Evolutionary conservation across 2,113 vertebrate species (phyloP).

Genomic region (Neoarius graeffei): DNA sequence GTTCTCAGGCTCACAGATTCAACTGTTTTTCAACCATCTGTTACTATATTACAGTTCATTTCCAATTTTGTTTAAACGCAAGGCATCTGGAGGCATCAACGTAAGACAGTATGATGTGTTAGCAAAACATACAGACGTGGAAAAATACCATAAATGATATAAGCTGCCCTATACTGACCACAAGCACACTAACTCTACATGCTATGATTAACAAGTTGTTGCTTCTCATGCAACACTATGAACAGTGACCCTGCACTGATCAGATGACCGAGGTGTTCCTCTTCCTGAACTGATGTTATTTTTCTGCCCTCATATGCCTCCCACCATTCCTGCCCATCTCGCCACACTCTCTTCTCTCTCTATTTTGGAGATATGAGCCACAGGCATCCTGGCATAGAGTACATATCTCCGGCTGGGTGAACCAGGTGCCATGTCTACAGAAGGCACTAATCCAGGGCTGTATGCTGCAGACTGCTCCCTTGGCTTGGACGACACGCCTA

Average conservation of each 20-base stretch:
- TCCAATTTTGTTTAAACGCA: slow-evolving; percentile 31
- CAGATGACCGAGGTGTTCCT: background rate
- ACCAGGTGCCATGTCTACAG: slow-evolving; percentile 55
- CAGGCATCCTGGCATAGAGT: slow-evolving; percentile 59
- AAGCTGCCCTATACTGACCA: background rate
- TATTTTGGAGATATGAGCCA: slow-evolving; percentile 57
- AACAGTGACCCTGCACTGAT: slow-evolving; percentile 8
- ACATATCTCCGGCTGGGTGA: slow-evolving; percentile 59
- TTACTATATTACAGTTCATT: slow-evolving; percentile 49
- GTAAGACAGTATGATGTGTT: background rate
- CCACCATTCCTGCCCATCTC: background rate
- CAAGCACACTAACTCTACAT: background rate
- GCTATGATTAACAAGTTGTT: background rate
- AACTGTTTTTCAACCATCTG: slow-evolving; percentile 59
- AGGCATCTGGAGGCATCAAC: background rate
- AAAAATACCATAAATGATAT: background rate
- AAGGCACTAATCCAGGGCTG: slow-evolving; percentile 51
- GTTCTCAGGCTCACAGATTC: slow-evolving; percentile 64
- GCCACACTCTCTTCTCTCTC: slow-evolving; percentile 39
- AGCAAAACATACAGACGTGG: background rate
- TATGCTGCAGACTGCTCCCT: slow-evolving; percentile 31
- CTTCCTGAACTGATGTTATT: slow-evolving; percentile 2
- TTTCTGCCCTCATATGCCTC: background rate
- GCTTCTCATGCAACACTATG: background rate
- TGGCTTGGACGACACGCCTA: slow-evolving; percentile 30